A percentile compares a stretch with the other conserved stretches of the same genome.
Evolutionary conservation across 2,797 vertebrate species (phyloP).

Genomic region (Lateolabrax maculatus): DNA sequence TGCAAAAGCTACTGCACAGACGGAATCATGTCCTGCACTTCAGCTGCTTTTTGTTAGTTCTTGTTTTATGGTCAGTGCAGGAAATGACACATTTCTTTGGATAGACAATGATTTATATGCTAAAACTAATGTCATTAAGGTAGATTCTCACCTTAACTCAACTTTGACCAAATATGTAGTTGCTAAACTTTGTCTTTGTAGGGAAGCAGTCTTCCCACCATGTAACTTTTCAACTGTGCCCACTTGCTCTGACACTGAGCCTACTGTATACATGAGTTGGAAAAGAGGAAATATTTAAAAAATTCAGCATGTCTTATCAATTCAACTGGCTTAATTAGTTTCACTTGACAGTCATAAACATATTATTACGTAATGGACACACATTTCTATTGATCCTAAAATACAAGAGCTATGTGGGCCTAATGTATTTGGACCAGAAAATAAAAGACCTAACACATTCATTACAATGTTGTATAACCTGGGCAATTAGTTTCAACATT

Average conservation of each 20-base stretch:
- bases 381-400: slow-evolving; percentile 26
- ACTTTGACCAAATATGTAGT: neutral
- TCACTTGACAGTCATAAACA: slow-evolving; percentile 3
- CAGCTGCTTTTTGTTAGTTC: neutral
- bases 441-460: neutral
- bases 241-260: neutral
- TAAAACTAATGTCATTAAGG: neutral
- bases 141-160: neutral
- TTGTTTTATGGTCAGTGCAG: neutral
- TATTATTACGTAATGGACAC: slow-evolving; percentile 12
- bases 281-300: neutral
- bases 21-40: too few relatives aligned
- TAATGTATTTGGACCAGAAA: neutral
- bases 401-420: neutral
- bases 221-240: neutral
- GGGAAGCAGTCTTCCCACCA: neutral
- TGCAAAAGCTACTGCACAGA: too few relatives aligned
- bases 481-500: neutral
- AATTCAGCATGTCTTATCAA: neutral
- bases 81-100: neutral
- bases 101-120: neutral
- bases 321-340: slow-evolving; percentile 10
- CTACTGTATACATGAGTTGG: neutral
- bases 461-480: neutral
- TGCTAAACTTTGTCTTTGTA: neutral